Conservation (phyloP, 2,113 vertebrate species). For the Acanthisitta chloris region DNA sequence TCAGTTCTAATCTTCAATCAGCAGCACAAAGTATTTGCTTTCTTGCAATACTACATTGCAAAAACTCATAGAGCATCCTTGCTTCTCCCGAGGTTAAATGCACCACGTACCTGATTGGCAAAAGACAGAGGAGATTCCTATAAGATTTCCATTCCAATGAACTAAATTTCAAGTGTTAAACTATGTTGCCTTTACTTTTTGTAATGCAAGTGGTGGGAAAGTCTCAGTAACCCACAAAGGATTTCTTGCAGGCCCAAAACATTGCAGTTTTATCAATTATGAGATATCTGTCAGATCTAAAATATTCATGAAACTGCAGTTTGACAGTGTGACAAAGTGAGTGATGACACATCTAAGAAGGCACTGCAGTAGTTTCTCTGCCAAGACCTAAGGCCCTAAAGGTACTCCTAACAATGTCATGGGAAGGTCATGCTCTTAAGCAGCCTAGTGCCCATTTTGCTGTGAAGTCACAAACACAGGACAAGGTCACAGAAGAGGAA, state of each 20-base stretch:
- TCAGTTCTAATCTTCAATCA: not conserved
- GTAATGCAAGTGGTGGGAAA: not conserved
- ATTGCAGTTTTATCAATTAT: not conserved
- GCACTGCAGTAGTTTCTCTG: not conserved
- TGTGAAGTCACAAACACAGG: not conserved
- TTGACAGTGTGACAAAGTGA: not conserved
- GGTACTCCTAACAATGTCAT: not conserved
- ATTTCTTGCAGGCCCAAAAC: not conserved
- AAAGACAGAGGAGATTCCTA: not conserved
- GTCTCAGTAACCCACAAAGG: not conserved
- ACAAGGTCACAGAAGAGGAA: not conserved
- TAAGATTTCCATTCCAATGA: not conserved
- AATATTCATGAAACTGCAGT: not conserved
- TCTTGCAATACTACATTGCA: not conserved
- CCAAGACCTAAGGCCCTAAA: not conserved
- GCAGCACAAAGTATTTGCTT: not conserved
- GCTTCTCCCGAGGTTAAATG: not conserved
- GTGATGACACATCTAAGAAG: rapidly evolving
- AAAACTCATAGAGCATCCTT: not conserved
- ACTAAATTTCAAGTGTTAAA: not conserved
- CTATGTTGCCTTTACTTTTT: not conserved
- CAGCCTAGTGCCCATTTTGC: not conserved
- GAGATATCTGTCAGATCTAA: not conserved
- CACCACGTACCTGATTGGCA: not conserved
- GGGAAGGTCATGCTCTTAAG: not conserved